Base-by-base conservation (phyloP, 2,113 vertebrate genomes). In the Diadophis punctatus region DNA sequence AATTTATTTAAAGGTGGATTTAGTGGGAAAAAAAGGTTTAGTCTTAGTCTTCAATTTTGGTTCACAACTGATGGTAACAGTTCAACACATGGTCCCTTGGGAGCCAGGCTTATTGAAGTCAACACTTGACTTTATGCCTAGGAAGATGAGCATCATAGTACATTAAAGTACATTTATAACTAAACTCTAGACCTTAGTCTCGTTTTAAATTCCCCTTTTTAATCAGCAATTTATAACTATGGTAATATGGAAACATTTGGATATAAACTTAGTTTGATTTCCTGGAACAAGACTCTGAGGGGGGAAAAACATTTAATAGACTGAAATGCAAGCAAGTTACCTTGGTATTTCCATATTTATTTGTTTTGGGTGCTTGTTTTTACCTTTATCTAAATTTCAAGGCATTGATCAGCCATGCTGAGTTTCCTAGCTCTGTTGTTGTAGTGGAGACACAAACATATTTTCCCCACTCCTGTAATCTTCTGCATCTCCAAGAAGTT, bases 381-480 rank as follows among this genome's bases (percentile, higher is more conserved):
- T 9, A 60, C 48, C 51, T 56, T 46, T 53, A 87, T 43, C 3
- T 85, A 20, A 34, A 30, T 16, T 91, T 96, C 92, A 93, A 93
- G 87, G 91, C 95, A 88, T 86, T 30, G 90, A 96, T 88, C 93
- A 93, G 90, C 25, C 94, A 92, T 88, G 85, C 90, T 0, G 0
- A 90, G 56, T 92, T 94, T 96, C 80, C 34, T 86, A 22, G 56
- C 52, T 74, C 14, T 68, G 58, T 53, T 20, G 11, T 4, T 39
- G 2, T 23, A 87, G 23, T 63, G n/a, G 87, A 49, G 49, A 53
- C 58, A 74, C 9, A 48, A 16, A 25, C 20, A 87, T 49, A 20
- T 60, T 87, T 27, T 43, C 46, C 60, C 25, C 48, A 87, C 30
- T 91, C 91, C 12, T 14, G 10, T 52, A 68, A 34, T 6, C 30